Conservation (phyloP, 2,113 vertebrate species). For the Pachypanchax playfairii region DNA sequence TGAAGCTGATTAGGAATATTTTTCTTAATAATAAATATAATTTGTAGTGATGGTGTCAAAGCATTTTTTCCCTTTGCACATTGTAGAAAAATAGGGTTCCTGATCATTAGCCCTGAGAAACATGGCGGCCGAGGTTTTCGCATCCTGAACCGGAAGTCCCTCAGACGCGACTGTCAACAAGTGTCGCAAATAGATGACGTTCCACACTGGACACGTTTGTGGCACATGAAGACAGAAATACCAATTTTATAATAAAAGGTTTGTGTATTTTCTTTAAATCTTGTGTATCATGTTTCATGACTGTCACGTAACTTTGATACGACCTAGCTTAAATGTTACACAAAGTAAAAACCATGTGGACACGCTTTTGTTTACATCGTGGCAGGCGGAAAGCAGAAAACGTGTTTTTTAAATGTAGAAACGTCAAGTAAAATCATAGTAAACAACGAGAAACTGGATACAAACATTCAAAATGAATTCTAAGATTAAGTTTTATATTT, state of each 20-base stretch:
- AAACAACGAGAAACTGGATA: not conserved
- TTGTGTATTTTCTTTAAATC: not conserved
- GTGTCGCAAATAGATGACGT: slow-evolving; percentile 34
- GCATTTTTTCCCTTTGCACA: no score
- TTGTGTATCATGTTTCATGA: not conserved
- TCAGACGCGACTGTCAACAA: no score
- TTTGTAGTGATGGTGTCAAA: no score
- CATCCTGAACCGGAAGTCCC: no score
- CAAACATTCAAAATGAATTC: no score
- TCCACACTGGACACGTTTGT: fast-evolving
- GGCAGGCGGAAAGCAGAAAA: not conserved
- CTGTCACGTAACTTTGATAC: no score
- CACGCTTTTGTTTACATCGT: not conserved
- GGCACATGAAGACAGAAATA: slow-evolving; percentile 8
- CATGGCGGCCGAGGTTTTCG: not conserved
- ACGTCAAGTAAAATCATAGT: not conserved
- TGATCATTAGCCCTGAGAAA: not conserved
- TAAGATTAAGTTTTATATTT: no score
- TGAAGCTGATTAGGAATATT: no score
- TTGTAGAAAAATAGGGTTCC: no score
- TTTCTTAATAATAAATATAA: no score
- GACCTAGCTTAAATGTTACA: not conserved
- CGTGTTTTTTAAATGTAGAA: no score
- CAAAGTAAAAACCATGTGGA: not conserved
- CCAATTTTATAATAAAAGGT: not conserved